Evolutionary conservation across 2,888 invertebrate species (phyloP).

Genomic region (Melitaea athalia): DNA sequence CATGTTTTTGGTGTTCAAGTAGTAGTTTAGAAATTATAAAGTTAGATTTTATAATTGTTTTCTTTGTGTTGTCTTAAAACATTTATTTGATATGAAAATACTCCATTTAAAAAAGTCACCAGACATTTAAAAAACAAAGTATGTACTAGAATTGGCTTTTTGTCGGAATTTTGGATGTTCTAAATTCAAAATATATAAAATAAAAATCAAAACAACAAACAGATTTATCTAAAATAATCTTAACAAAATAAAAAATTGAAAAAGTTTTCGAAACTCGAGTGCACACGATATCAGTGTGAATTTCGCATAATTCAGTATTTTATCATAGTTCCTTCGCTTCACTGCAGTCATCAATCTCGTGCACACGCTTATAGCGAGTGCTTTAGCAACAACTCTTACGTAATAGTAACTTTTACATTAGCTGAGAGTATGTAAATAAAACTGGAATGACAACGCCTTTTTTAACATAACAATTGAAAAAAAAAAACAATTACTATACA

Average conservation of each 20-base stretch:
- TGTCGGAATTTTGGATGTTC: too few relatives aligned
- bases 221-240: constrained; percentile 11
- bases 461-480: not conserved
- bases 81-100: too few relatives aligned
- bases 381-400: constrained; percentile 21
- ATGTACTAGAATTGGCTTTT: too few relatives aligned
- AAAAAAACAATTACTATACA: not conserved
- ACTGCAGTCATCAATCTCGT: constrained; percentile 30
- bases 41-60: too few relatives aligned
- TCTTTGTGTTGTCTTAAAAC: too few relatives aligned
- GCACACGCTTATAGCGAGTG: constrained; percentile 26
- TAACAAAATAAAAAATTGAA: constrained; percentile 10
- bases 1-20: not conserved
- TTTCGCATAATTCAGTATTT: constrained; percentile 18
- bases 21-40: not conserved
- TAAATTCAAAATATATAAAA: not conserved
- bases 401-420: constrained; percentile 18
- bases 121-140: too few relatives aligned
- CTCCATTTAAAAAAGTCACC: too few relatives aligned
- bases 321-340: constrained; percentile 29
- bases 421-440: constrained; percentile 2
- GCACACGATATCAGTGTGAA: constrained; percentile 8
- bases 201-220: not conserved
- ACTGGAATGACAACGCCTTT: not conserved
- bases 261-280: not conserved